Conservation (phyloP, 1,140 invertebrate genomes). For the Dermatophagoides farinae region DNA sequence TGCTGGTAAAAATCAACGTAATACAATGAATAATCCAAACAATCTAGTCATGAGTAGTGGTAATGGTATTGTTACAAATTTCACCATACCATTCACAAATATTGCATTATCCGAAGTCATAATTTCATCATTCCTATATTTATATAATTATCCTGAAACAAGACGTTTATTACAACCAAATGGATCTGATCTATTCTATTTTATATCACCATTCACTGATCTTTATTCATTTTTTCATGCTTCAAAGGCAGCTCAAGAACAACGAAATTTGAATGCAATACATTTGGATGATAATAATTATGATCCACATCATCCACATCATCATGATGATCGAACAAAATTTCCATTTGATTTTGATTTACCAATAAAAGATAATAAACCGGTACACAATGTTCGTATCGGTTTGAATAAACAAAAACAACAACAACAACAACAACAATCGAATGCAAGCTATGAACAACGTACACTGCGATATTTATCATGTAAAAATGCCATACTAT, state of each 20-base stretch:
- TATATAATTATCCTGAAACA: slow-evolving; percentile 66
- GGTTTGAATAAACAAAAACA: slow-evolving; percentile 21
- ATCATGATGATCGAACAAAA: background rate
- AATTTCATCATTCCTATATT: slow-evolving; percentile 58
- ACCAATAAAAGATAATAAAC: background rate
- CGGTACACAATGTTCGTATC: background rate
- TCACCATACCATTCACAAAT: background rate
- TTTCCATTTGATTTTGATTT: too few species aligned
- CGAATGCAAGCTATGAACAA: slow-evolving; percentile 37
- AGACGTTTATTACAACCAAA: slow-evolving; percentile 41
- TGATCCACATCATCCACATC: background rate
- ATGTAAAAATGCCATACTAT: slow-evolving; percentile 57
- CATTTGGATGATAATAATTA: background rate
- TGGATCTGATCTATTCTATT: slow-evolving; percentile 43
- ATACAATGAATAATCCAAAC: background rate
- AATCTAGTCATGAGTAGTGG: background rate
- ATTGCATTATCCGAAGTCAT: slow-evolving; percentile 45
- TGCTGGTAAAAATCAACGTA: background rate
- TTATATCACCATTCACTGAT: slow-evolving; percentile 79
- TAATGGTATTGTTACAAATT: background rate
- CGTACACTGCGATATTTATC: slow-evolving; percentile 56
- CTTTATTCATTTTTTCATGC: slow-evolving; percentile 35
- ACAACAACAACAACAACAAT: slow-evolving; percentile 20
- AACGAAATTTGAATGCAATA: background rate
- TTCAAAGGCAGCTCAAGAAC: background rate